These are phyloP conservation scores for Cyphomyrus plagiostoma DNA, from an alignment of 2,113 vertebrate genomes.

Conservation along the genomic window DNA sequence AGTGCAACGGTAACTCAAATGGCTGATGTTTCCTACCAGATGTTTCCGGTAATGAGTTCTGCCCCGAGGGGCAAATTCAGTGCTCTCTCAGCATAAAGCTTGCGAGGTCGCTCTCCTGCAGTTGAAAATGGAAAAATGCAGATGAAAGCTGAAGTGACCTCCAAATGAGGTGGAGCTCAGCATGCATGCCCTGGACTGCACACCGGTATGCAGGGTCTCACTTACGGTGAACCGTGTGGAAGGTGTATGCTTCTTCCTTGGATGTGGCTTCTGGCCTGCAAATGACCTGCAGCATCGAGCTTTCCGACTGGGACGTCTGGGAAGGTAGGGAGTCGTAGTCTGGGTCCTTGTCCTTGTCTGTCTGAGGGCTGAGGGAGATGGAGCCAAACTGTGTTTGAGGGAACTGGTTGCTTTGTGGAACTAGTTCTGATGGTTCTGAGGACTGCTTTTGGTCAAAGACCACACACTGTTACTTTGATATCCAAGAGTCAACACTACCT, in stretches of 20 bases:
- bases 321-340: constrained; percentile 83
- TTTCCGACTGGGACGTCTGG: constrained; percentile 84
- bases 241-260: constrained; percentile 69
- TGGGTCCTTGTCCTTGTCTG: constrained; percentile 82
- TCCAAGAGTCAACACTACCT: constrained; percentile 43
- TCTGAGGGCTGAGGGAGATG: constrained; percentile 78
- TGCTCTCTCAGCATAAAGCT: constrained; percentile 68
- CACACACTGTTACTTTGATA: neutral
- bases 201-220: neutral
- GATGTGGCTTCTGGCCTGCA: constrained; percentile 84
- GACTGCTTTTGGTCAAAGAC: neutral
- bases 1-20: neutral
- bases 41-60: constrained; percentile 69
- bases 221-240: constrained; percentile 69
- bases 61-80: constrained; percentile 68
- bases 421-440: neutral
- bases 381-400: no score
- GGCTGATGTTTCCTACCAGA: constrained; percentile 51
- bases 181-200: neutral
- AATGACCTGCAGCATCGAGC: constrained; percentile 92
- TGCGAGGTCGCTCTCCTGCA: constrained; percentile 66
- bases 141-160: neutral
- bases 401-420: neutral
- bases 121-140: constrained; percentile 12
- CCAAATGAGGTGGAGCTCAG: neutral